Evolutionary conservation across 2,113 vertebrate genomes (phyloP), one percentile per base, ranked within the genome.

Genomic region (Tympanuchus pallidicinctus): DNA sequence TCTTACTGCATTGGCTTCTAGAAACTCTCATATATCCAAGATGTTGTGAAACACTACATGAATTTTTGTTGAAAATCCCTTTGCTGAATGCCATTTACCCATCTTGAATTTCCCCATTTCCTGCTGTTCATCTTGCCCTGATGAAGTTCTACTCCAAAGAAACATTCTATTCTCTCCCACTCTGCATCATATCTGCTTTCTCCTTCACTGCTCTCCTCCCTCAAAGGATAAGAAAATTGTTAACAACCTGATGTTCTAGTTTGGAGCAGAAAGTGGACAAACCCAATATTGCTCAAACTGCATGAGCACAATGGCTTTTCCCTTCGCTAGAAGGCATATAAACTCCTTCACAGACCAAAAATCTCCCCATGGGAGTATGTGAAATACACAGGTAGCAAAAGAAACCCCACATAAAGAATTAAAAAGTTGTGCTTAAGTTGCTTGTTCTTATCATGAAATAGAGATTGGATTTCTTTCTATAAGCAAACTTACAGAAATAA

Each of bases 351-450:
- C 4, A 6, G 34, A 13, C 12, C 14, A 66, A 69, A 77, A 74
- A 3, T 8, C 56, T 0, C 14, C 81, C 25, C 14, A 20, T 38
- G 3, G 16, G 32, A 79, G 2, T 3, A 4, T 21, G 30, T 28
- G 52, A 56, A 63, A 7, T 6, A 2, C 11, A 16, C 36, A 60
- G 15, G 17, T 34, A 88, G 13, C 45, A 85, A 84, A 66, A 82
- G 6, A 10, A 93, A 70, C 5, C 10, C 7, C 69, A 32, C 4
- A 78, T 20, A 6, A 66, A 21, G 5, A 43, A 13, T 64, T 50
- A 60, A 80, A 57, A 86, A 30, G 7, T 16, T 70, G 18, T 5
- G 10, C 30, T 34, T 54, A 42, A 34, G 7, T 63, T 32, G 30
- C 20, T 32, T 56, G 6, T 57, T 72, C 27, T 76, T 48, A 50